Base-by-base conservation (phyloP, 1,140 invertebrate species). In the Nylanderia fulva region DNA sequence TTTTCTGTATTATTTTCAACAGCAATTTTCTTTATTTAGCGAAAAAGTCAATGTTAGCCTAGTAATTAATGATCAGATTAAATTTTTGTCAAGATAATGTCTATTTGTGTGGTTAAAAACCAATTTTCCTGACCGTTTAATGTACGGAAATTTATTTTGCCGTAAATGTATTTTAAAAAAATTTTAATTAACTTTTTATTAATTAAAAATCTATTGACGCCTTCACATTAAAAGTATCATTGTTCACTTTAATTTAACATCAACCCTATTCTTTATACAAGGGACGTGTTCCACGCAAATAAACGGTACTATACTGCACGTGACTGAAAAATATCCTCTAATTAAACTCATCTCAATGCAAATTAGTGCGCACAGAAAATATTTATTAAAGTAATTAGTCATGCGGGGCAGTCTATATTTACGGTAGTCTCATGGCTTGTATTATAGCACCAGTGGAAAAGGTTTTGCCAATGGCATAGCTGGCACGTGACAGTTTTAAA, bases 301-400 rank as follows among this genome's bases (percentile, higher is more conserved):
- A 80, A 80, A 80, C 77, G 54, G n/a, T 39, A 68, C 15, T 54
- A 39, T 79, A 5, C 18, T 68, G 42, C 29, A 33, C 52, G 77
- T 58, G 77, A 82, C 54, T 82, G 66, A 82, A 82, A 82, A 82
- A 82, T 82, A 82, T 82, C n/a, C 77, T 29, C 52, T 82, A 82
- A 82, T 82, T 82, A 82, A 82, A 82, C 77, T 60, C 77, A 56
- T 82, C 77, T 82, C 77, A 58, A 82, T 82, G 77, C 66, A 72
- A 82, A 82, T 82, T 82, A 82, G 77, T 54, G 66, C 54, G 66
- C 54, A 39, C 66, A 42, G 77, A 58, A 82, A 82, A 82, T 82
- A 82, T 82, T 82, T 82, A 82, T 82, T 82, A 82, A 71, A 72
- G 77, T 61, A 72, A 82, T 82, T 82, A 82, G 52, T 82, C 66